Conservation (phyloP, 2,797 vertebrate species). For the Orientallactaga sibirica region DNA sequence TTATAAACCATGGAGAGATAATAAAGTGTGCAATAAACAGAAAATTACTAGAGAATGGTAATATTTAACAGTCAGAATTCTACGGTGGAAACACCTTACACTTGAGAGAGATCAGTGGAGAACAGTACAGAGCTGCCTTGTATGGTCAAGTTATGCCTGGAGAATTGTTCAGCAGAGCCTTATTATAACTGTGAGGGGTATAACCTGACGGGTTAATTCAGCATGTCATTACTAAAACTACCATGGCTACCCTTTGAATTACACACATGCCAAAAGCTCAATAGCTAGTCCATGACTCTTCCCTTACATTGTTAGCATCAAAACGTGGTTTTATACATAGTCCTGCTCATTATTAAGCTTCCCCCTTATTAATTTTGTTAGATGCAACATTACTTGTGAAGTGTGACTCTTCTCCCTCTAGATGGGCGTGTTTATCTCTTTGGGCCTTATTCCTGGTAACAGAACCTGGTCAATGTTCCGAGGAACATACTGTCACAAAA, state of each 20-base stretch:
- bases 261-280: background rate
- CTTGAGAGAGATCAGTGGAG: background rate
- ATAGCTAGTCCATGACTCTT: background rate
- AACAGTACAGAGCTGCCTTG: background rate
- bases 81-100: background rate
- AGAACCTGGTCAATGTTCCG: too few species aligned
- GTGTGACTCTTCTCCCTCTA: background rate
- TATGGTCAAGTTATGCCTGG: fast-evolving
- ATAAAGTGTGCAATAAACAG: conserved; percentile 1
- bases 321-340: background rate
- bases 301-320: background rate
- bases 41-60: conserved; percentile 1
- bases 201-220: fast-evolving
- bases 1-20: conserved; percentile 67
- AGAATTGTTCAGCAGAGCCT: background rate
- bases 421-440: background rate
- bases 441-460: background rate
- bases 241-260: background rate
- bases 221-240: background rate
- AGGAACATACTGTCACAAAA: too few species aligned
- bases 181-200: fast-evolving
- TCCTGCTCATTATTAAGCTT: background rate
- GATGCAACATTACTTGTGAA: background rate
- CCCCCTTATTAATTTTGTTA: background rate
- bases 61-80: background rate